Percentiles rank a stretch among this genome's conserved stretches.
phyloP scores from a whole-genome alignment of 2,888 invertebrate species.

The Poecilus cupreus region DNA sequence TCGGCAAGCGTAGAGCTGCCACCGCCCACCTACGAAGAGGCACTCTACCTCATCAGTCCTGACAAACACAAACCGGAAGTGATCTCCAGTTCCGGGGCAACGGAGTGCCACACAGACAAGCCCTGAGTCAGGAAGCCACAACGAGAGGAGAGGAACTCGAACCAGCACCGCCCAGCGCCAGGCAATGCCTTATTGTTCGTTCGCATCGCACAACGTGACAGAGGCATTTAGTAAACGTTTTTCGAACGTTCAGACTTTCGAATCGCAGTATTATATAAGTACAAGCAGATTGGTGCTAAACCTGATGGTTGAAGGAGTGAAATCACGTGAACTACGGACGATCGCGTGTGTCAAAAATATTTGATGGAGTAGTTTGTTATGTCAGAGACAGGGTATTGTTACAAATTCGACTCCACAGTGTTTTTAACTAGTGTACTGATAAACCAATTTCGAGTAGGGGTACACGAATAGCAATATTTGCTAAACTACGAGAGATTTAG shows the following conservation, averaged over 20 bases:
- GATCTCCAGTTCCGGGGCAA: slow-evolving; percentile 24
- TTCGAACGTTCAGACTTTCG: slow-evolving; percentile 29
- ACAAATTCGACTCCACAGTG: slow-evolving; percentile 11
- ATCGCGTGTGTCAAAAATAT: slow-evolving; percentile 26
- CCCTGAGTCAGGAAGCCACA: slow-evolving; percentile 14
- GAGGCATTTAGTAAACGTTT: slow-evolving; percentile 6
- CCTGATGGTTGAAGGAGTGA: slow-evolving; percentile 24
- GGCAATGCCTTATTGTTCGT: slow-evolving; percentile 23
- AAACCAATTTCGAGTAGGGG: neutral
- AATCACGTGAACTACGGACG: slow-evolving; percentile 18
- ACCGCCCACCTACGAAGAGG: slow-evolving; percentile 80
- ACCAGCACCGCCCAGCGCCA: slow-evolving; percentile 4
- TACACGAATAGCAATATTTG: slow-evolving; percentile 39
- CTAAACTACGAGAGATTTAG: slow-evolving; percentile 55
- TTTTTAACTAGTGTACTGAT: slow-evolving; percentile 35
- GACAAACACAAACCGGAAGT: slow-evolving; percentile 62
- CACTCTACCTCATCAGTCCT: slow-evolving; percentile 76
- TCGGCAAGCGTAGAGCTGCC: slow-evolving; percentile 75
- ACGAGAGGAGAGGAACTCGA: neutral
- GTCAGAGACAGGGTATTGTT: slow-evolving; percentile 11
- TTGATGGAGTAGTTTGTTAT: neutral
- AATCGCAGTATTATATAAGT: slow-evolving; percentile 47
- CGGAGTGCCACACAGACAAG: slow-evolving; percentile 42
- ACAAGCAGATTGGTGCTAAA: slow-evolving; percentile 50
- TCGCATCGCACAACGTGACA: slow-evolving; percentile 19